Evolutionary conservation across 1,140 invertebrate genomes (phyloP).

Genomic region (Drosophila saltans): DNA sequence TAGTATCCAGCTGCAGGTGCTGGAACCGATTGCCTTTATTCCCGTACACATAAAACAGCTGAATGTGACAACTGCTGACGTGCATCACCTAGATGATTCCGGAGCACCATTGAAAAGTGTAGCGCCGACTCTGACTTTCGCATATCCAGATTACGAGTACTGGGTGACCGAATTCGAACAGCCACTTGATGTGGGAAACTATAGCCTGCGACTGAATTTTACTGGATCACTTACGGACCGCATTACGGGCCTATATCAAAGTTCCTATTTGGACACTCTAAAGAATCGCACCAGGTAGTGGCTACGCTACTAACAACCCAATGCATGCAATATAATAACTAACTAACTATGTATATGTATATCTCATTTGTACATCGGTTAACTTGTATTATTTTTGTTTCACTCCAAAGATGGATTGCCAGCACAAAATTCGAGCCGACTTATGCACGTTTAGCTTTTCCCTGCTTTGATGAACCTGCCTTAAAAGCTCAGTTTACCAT

Average conservation of each 20-base stretch:
- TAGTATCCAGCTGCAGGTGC: conserved; percentile 87
- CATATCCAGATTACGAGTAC: conserved; percentile 86
- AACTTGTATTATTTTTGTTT: background rate
- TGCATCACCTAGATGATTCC: conserved; percentile 58
- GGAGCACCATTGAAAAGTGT: conserved; percentile 51
- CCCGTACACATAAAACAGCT: conserved; percentile 88
- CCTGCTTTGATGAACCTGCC: conserved; percentile 97
- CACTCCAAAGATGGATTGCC: conserved; percentile 88
- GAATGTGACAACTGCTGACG: conserved; percentile 63
- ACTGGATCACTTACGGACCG: conserved; percentile 87
- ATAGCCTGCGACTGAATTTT: conserved; percentile 87
- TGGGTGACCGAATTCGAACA: conserved; percentile 86
- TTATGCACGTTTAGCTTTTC: conserved; percentile 95
- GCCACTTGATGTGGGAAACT: conserved; percentile 85
- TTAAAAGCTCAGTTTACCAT: conserved; percentile 95
- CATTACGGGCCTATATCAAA: conserved; percentile 92
- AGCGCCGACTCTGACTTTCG: conserved; percentile 81
- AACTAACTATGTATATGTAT: background rate
- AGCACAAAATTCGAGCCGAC: conserved; percentile 97
- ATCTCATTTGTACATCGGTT: background rate
- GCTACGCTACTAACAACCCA: conserved; percentile 31
- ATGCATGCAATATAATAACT: conserved; percentile 29
- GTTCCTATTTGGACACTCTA: conserved; percentile 87
- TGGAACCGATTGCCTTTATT: conserved; percentile 86
- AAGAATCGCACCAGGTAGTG: conserved; percentile 86